phyloP scores from a whole-genome alignment of 1,140 invertebrate genomes.

The Archegozetes longisetosus region DNA sequence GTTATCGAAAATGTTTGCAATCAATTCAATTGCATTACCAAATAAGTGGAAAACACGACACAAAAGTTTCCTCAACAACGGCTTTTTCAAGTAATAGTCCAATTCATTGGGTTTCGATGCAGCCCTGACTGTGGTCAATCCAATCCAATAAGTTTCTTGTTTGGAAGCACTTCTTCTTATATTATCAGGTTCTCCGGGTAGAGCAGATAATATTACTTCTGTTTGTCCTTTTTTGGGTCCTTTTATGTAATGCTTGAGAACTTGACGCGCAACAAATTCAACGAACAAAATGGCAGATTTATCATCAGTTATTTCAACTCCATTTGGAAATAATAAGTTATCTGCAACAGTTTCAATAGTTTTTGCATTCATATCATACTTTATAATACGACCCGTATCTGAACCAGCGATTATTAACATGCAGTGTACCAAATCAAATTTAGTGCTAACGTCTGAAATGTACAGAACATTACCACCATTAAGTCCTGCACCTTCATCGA shows the following conservation, averaged over 20 bases:
- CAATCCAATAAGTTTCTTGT: conserved; percentile 17
- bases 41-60: conserved; percentile 21
- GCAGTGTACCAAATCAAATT: neutral
- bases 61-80: conserved; percentile 27
- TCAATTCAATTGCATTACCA: conserved; percentile 8
- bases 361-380: conserved; percentile 44
- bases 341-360: conserved; percentile 40
- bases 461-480: neutral
- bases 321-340: conserved; percentile 59
- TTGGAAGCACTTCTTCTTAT: conserved; percentile 39
- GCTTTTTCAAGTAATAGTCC: conserved; percentile 23
- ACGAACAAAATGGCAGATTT: conserved; percentile 52
- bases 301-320: conserved; percentile 51
- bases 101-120: conserved; percentile 19
- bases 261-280: conserved; percentile 34
- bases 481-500: neutral
- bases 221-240: conserved; percentile 52
- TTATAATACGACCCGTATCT: conserved; percentile 36
- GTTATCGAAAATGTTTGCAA: conserved; percentile 11
- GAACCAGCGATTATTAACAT: neutral
- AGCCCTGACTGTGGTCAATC: conserved; percentile 33
- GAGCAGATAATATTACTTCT: conserved; percentile 52
- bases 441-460: neutral
- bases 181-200: conserved; percentile 66
- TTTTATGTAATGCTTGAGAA: conserved; percentile 50